Evolutionary conservation across 2,113 vertebrate genomes (phyloP), one percentile per base, ranked within the genome.

Genomic region (Dendropsophus ebraccatus): DNA sequence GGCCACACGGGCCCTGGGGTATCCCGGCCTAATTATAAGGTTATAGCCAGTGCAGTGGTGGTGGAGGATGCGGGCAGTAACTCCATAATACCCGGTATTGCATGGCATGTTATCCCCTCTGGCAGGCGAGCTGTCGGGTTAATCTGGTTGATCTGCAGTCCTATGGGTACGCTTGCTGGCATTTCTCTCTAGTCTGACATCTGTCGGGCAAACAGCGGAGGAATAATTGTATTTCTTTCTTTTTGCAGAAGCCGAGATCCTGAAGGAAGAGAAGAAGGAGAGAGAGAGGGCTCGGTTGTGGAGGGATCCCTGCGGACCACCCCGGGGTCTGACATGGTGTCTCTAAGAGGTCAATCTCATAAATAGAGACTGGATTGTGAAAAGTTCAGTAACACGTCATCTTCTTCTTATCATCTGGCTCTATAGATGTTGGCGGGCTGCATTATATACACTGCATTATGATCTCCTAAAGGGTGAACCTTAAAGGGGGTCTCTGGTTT

Each of bases 221-320:
- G 84, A 86, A 86, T 86, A 80, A 86, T 86, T 86, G 76, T 60
- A 77, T 80, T 80, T 80, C 62, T 80, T 32, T 67, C 70, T 17
- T n/a, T n/a, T n/a, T n/a, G n/a, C 47, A 72, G 35, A 72, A 72
- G 54, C 37, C 45, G n/a, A n/a, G n/a, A n/a, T n/a, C n/a, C n/a
- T n/a, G n/a, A n/a, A n/a, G 62, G 19, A 70, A 32, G 32, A 79
- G 75, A 32, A 84, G 56, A 32, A 79, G 75, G 62, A 84, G 56
- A 58, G 58, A n/a, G n/a, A n/a, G n/a, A n/a, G 70, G 28, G 35
- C 37, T n/a, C 49, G 25, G 11, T 19, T 67, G 25, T 16, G 50
- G 45, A 32, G 49, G 52, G 37, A 23, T 12, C 54, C 72, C 70
- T 41, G 28, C 2, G 62, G 75, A 75, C 50, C 60, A 54, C 11